Conservation (phyloP, 1,140 invertebrate species). For the Drosophila nikananu region DNA sequence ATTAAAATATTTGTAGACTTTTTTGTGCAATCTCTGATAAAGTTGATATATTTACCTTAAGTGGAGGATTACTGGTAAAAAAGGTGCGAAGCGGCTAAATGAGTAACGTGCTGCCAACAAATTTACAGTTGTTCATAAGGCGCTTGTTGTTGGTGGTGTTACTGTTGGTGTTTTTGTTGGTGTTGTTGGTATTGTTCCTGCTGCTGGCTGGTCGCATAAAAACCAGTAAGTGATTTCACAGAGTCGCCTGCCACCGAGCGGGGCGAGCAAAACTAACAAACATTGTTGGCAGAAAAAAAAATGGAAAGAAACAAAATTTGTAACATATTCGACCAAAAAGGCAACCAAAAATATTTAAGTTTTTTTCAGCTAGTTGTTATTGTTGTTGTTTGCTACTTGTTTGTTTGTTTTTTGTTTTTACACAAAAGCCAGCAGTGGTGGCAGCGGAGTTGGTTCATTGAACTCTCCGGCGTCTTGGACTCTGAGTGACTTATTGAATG, state of each 20-base stretch:
- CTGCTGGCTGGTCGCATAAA: constrained; percentile 62
- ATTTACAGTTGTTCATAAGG: constrained; percentile 69
- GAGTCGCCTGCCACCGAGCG: constrained; percentile 47
- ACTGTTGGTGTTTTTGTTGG: constrained; percentile 1
- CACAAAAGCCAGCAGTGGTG: constrained; percentile 51
- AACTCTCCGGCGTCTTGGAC: constrained; percentile 55
- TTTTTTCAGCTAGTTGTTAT: constrained; percentile 36
- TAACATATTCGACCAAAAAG: constrained; percentile 75
- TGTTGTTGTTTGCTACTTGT: constrained; percentile 3
- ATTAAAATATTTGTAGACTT: constrained; percentile 38
- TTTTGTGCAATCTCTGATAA: constrained; percentile 31
- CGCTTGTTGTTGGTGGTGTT: constrained; percentile 18
- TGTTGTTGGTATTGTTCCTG: constrained; percentile 4
- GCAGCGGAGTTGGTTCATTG: constrained; percentile 45
- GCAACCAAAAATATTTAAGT: constrained; percentile 76
- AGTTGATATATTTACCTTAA: constrained; percentile 60
- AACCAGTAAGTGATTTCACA: constrained; percentile 82
- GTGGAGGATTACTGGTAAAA: constrained; percentile 54
- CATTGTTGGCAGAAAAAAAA: constrained; percentile 28
- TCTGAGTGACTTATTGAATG: constrained; percentile 82
- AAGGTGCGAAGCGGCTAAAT: constrained; percentile 78
- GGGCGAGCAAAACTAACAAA: constrained; percentile 71
- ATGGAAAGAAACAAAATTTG: constrained; percentile 66
- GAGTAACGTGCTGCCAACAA: constrained; percentile 76
- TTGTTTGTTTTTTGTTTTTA: constrained; percentile 50